Evolutionary conservation across 2,797 vertebrate genomes (phyloP).

Genomic region (Nyctalus aviator): DNA sequence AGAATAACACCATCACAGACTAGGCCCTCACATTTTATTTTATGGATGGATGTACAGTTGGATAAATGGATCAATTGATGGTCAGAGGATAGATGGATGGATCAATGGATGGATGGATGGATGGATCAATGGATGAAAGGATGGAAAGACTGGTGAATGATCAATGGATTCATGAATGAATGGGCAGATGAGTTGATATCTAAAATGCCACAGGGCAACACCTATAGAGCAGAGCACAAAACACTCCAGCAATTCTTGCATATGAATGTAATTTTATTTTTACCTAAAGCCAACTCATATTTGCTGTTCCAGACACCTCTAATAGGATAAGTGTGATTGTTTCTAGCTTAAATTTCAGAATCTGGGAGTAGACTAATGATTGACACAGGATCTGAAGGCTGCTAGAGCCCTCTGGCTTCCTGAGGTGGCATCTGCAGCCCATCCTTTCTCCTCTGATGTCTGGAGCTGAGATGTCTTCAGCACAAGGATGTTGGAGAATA

Average conservation of each 20-base stretch:
- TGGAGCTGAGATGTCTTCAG: background rate
- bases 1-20: background rate
- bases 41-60: background rate
- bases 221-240: background rate
- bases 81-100: background rate
- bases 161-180: background rate
- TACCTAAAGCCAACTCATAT: background rate
- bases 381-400: background rate
- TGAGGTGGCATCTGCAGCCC: background rate
- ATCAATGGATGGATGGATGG: too few species aligned
- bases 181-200: too few species aligned
- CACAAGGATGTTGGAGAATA: background rate
- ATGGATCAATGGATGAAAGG: background rate
- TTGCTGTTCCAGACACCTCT: background rate
- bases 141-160: background rate
- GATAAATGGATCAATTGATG: too few species aligned
- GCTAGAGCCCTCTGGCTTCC: background rate
- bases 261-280: background rate
- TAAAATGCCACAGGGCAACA: background rate
- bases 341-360: background rate
- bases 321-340: background rate
- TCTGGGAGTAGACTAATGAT: background rate
- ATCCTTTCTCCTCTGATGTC: too few species aligned
- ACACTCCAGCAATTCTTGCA: background rate
- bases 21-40: background rate